Conservation (phyloP, 2,888 invertebrate genomes). For the Spilosoma lubricipeda region DNA sequence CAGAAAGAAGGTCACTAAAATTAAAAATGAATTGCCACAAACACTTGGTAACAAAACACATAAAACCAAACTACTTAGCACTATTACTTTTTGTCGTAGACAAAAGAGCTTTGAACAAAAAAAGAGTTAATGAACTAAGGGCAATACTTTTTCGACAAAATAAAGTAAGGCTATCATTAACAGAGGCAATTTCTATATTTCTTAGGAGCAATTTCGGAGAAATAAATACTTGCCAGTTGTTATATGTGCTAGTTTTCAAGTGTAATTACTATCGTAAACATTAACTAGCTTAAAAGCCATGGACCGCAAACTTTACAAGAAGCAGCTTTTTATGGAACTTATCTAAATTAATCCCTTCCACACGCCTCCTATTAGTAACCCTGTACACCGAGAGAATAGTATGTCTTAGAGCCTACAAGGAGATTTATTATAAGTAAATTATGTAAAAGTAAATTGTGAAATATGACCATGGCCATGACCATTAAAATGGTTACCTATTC, state of each 20-base stretch:
- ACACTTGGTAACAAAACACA: slow-evolving; percentile 1
- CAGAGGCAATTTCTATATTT: slow-evolving; percentile 21
- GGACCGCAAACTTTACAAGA: background rate
- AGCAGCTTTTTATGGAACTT: background rate
- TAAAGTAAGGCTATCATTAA: slow-evolving; percentile 34
- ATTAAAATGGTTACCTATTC: no score
- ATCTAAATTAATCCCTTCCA: background rate
- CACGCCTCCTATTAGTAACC: background rate
- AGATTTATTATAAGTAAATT: no score
- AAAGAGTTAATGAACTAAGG: slow-evolving; percentile 25
- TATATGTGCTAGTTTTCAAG: background rate
- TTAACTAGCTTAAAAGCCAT: no score
- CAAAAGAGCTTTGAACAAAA: slow-evolving; percentile 37
- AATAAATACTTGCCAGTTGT: slow-evolving; percentile 15
- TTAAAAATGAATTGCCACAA: slow-evolving; percentile 9
- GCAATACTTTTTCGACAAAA: slow-evolving; percentile 24
- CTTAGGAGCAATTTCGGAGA: slow-evolving; percentile 3
- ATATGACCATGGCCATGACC: no score
- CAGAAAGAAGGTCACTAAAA: background rate
- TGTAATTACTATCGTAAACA: background rate
- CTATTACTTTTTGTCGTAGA: slow-evolving; percentile 27
- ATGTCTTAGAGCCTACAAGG: no score
- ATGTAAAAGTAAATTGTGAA: no score
- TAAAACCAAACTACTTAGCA: background rate
- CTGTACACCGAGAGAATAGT: no score